Base-by-base conservation (phyloP, 37 sponge, comb jelly and placozoan genomes). In the Eunapius fragilis region DNA sequence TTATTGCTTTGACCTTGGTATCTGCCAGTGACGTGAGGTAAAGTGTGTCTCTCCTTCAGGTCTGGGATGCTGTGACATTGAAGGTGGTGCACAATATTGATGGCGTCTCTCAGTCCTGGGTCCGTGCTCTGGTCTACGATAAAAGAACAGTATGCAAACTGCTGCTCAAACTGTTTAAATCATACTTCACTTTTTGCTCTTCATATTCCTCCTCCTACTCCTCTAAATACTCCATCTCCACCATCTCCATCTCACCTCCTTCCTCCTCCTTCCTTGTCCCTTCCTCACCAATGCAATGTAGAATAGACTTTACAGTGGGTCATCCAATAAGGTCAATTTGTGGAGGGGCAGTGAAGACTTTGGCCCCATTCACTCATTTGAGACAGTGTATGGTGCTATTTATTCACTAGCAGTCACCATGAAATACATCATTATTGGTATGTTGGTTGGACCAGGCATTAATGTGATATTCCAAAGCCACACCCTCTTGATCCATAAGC, bases 351-450 rank as follows among this genome's bases (percentile, higher is more conserved):
- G 26, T 6, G 90, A 90, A 5, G 85, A 90, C 81, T 97, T 94
- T 67, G 71, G 48, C n/a, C 84, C 87, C 50, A 49, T 93, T 68
- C 86, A 76, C 14, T 41, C 84, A 68, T 72, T 88, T 37, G 88
- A 92, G 45, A 92, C 91, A 33, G 72, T 80, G 24, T 87, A 88
- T 72, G 96, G 96, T n/a, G 86, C 97, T 11, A 89, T 97, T 72
- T 97, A 97, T 74, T 92, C 97, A 17, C 71, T 97, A 78, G 95
- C 91, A 23, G 88, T 89, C 72, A 89, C 97, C 80, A 92, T 76
- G 80, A 87, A 92, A 31, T 88, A 87, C 80, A 72, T 97, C 49
- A 88, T 97, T 25, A 90, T 92, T 25, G 97, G 97, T 94, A 47
- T 37, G 79, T 32, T 22, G 10, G 2, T 70, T 7, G 41, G 14